phyloP scores from a whole-genome alignment of 2,113 vertebrate species.

The Lasiurus borealis region DNA sequence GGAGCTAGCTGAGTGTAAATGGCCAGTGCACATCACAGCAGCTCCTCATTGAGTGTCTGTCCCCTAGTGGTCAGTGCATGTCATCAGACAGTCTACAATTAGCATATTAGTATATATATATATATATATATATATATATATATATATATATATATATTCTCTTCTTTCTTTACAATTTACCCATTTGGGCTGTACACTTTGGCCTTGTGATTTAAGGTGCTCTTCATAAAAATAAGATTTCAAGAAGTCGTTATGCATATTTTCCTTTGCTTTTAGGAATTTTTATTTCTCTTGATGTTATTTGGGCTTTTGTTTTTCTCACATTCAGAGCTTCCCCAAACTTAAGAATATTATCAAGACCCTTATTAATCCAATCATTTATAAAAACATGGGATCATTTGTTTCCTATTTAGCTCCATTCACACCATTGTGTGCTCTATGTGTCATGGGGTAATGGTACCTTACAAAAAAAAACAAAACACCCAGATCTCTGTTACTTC shows the following conservation, averaged over 20 bases:
- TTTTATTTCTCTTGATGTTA: neutral
- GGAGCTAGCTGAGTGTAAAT: too few species aligned
- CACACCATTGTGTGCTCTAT: neutral
- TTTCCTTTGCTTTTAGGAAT: neutral
- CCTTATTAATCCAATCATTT: neutral
- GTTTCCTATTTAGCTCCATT: neutral
- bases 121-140: too few species aligned
- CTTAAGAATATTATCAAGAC: neutral
- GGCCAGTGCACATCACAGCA: too few species aligned
- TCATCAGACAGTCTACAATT: too few species aligned
- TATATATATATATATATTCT: too few species aligned
- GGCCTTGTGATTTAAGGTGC: neutral
- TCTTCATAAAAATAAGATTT: neutral
- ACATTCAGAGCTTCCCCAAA: neutral
- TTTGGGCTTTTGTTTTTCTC: neutral
- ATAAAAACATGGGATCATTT: neutral
- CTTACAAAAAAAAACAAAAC: neutral
- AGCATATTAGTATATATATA: too few species aligned
- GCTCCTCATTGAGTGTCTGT: too few species aligned
- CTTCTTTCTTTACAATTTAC: too few species aligned
- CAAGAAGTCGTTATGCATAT: neutral
- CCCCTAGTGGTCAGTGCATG: too few species aligned
- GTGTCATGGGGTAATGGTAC: neutral
- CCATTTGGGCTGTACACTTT: neutral
- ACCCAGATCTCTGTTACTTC: neutral